Evolutionary conservation across 2,888 invertebrate species (phyloP), one percentile per base, ranked within the genome.

Genomic region (Tachina lurida): DNA sequence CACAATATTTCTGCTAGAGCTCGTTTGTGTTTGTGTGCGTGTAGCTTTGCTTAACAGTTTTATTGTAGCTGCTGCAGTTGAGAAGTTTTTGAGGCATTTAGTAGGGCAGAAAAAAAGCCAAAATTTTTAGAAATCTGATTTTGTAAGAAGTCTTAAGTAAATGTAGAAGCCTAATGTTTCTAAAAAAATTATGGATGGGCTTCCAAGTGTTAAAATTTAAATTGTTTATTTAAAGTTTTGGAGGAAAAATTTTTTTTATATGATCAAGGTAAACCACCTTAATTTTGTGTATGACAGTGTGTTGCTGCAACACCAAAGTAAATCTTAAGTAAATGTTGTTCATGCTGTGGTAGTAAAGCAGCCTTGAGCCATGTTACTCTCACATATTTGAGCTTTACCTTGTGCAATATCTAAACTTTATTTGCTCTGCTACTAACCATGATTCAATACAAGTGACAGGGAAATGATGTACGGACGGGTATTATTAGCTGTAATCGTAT

Each of bases 281-380:
- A 71, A 10, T 56, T 31, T 47, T 45, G 12, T 10, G 15, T 65
- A 13, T 41, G 22, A 49, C 47, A 49, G 5, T 77, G 39, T 45
- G 39, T 65, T 56, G 49, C 10, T 56, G 56, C 49, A 58, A 65
- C 47, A 75, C 56, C 49, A 47, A 71, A 71, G 58, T 71, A 75
- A 79, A 79, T 75, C 79, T 73, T 67, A 82, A 82, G 60, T 82
- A 75, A 82, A 82, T 82, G 63, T 70, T 85, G 62, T 74, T 77
- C 73, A 77, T 74, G 67, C 73, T 73, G 56, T 77, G 73, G 67
- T 68, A 68, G 41, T 79, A 49, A 76, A 58, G 67, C 80, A 76
- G 52, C 71, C 79, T 65, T 60, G 22, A 63, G 82, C 79, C 43
- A 65, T 58, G 22, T 65, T 65, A 41, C 54, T 65, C 39, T 52